Conservation (phyloP, 2,888 invertebrate species). For the Tolmerus cingulatus region DNA sequence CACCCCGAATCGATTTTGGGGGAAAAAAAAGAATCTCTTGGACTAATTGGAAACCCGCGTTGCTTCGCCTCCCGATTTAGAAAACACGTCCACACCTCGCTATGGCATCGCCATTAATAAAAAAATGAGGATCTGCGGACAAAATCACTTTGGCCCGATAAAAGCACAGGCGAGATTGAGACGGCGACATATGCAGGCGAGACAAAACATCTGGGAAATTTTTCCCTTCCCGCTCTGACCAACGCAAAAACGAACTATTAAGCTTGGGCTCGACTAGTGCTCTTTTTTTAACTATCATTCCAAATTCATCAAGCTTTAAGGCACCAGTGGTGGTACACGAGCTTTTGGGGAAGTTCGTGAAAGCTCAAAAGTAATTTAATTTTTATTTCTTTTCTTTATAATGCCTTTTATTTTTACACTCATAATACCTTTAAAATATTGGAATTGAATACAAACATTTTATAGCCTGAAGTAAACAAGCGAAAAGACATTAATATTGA, state of each 20-base stretch:
- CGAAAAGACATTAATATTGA: neutral
- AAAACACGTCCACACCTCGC: constrained; percentile 56
- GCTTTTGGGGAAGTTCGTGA: neutral
- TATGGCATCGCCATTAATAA: constrained; percentile 56
- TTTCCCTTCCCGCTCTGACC: neutral
- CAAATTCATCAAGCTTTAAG: neutral
- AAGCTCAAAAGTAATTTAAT: neutral
- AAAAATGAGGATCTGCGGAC: constrained; percentile 5
- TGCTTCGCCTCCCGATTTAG: constrained; percentile 44
- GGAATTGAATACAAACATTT: no score
- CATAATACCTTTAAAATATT: no score
- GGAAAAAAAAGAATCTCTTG: constrained; percentile 41
- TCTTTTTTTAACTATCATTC: constrained; percentile 6
- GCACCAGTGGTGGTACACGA: neutral
- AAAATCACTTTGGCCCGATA: neutral
- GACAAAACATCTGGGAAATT: neutral
- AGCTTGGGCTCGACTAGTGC: neutral
- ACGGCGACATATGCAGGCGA: neutral
- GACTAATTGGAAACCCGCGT: constrained; percentile 47
- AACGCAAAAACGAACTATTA: neutral
- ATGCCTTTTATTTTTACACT: no score
- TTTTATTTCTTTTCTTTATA: no score
- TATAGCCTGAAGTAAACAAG: no score
- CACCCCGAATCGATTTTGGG: neutral
- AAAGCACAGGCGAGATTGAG: neutral